phyloP scores from a whole-genome alignment of 2,888 invertebrate genomes.

The Escarpia spicata region DNA sequence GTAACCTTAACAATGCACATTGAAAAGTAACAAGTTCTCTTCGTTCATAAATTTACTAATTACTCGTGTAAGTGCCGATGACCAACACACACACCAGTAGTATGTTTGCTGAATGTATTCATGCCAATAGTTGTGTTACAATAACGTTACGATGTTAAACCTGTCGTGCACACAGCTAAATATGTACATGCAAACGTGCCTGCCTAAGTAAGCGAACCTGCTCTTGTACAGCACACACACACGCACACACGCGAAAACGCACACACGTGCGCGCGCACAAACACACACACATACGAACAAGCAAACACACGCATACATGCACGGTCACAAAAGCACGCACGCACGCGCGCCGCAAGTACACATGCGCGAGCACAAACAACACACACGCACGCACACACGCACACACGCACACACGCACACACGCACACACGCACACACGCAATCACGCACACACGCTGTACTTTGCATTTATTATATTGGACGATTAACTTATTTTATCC shows the following conservation, averaged over 20 bases:
- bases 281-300: too few relatives aligned
- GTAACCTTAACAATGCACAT: background rate
- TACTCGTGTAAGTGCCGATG: too few relatives aligned
- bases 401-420: too few relatives aligned
- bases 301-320: background rate
- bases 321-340: background rate
- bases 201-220: background rate
- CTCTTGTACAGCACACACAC: background rate
- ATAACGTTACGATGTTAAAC: background rate
- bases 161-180: background rate
- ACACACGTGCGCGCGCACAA: background rate
- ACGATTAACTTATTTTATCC: too few relatives aligned
- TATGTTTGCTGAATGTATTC: background rate
- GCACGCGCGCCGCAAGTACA: background rate
- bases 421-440: too few relatives aligned
- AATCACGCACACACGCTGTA: background rate
- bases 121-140: background rate
- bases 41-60: too few relatives aligned
- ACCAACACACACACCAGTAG: background rate
- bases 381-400: background rate
- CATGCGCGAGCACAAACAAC: background rate
- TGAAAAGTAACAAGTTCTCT: background rate
- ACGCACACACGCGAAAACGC: background rate
- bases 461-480: background rate
- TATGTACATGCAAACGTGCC: background rate